Base-by-base conservation (phyloP, 2,888 invertebrate genomes). In the Torymus auratus region DNA sequence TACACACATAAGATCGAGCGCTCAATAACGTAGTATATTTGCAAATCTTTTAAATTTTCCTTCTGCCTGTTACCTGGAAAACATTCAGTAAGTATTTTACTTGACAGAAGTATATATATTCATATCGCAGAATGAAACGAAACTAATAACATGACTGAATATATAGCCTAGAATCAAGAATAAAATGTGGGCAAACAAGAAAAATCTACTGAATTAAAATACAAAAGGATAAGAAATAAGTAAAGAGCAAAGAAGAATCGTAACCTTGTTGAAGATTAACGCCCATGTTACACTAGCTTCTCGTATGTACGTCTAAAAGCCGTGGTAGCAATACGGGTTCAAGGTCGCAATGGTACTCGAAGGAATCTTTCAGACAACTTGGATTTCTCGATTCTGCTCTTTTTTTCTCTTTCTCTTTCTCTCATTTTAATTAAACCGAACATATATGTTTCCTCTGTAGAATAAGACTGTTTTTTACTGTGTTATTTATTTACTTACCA, bases 191-290 rank as follows among this genome's bases (percentile, higher is more conserved):
- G 11, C 11, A 17, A 13, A 13, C 4, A 28, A 55, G 64, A 62
- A 72, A 72, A 62, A 62, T 55, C 73, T 2, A 14, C 23, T 28
- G 28, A 28, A 28, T 3, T 28, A 28, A 69, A 77, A 77, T 77
- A 69, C 62, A 62, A 56, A 77, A 77, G 61, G 69, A 41, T 15
- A 50, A 61, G 53, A n/a, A 52, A 67, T 20, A 69, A 50, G 28
- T 28, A 41, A 55, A 52, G 64, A 64, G 23, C 7, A 55, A 55
- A 28, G 60, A 68, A 17, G 68, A 60, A 67, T 65, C 61, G 74
- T 64, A 85, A 86, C 88, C 88, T 88, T 88, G 87, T 85, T 83
- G 84, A 85, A 86, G 87, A 88, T 88, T 88, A 88, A 88, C 87
- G 86, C 85, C 85, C 85, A 85, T 86, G 85, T 86, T 86, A 85